Conservation (phyloP, 2,113 vertebrate genomes). For the Sclerurus mexicanus region DNA sequence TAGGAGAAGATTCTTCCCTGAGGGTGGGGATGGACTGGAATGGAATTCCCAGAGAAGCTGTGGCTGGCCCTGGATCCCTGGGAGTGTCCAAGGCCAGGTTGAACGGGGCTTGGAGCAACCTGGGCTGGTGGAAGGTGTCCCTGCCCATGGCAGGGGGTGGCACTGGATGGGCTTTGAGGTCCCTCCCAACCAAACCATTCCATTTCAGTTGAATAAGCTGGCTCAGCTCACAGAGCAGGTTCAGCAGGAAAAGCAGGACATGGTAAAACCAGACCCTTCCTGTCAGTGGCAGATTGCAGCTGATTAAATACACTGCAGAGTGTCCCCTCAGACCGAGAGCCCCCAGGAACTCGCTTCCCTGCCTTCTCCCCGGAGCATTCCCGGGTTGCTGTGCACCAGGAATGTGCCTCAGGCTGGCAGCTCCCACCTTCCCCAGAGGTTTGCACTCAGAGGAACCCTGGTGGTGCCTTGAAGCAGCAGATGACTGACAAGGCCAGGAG, state of each 20-base stretch:
- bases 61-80: not conserved
- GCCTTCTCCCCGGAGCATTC: not conserved
- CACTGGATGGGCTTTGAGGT: not conserved
- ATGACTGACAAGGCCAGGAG: not conserved
- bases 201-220: not conserved
- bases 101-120: not conserved
- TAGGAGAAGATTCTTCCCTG: too few species aligned
- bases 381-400: not conserved
- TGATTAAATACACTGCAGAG: not conserved
- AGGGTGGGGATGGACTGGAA: too few species aligned
- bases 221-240: accelerated
- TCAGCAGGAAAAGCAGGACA: not conserved
- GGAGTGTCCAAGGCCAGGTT: not conserved
- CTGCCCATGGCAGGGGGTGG: not conserved
- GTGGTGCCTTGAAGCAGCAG: not conserved
- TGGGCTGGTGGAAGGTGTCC: not conserved
- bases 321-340: not conserved
- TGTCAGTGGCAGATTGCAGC: not conserved
- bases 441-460: not conserved
- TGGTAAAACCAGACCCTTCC: not conserved
- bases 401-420: not conserved
- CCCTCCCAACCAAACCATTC: not conserved
- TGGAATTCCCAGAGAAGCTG: not conserved
- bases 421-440: not conserved
- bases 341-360: not conserved